Conservation (phyloP, 1,140 invertebrate species). For the Papilio machaon region DNA sequence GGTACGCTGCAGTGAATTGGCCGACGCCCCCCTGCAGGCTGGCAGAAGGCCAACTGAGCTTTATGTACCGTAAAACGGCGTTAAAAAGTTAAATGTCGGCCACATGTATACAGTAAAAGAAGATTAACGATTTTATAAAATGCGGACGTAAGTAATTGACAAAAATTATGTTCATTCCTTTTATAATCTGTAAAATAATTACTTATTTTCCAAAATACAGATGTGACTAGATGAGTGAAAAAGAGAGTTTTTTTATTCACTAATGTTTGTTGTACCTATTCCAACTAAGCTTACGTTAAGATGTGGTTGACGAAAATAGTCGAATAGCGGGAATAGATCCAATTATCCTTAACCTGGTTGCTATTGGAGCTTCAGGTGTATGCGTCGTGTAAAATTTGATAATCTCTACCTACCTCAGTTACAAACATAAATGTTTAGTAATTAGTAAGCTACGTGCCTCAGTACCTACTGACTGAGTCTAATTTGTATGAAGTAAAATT, state of each 20-base stretch:
- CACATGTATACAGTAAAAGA: slow-evolving; percentile 3
- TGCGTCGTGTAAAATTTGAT: no score
- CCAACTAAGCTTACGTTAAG: no score
- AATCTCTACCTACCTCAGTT: background rate
- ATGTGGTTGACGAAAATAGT: no score
- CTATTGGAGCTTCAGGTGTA: no score
- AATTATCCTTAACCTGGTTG: no score
- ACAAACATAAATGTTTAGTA: background rate
- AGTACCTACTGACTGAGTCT: background rate
- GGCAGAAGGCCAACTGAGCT: slow-evolving; percentile 8
- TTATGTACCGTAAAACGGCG: slow-evolving; percentile 21
- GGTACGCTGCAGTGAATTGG: background rate
- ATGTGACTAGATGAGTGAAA: no score
- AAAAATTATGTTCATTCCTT: background rate
- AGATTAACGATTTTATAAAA: slow-evolving; percentile 1
- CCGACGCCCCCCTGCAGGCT: background rate
- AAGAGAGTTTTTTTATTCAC: background rate
- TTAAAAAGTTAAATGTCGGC: slow-evolving; percentile 26
- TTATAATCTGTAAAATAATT: background rate
- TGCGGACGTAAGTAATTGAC: background rate
- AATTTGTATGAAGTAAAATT: slow-evolving; percentile 3
- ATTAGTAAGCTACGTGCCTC: background rate
- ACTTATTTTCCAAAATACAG: background rate
- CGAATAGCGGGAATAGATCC: no score
- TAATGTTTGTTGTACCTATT: no score